Evolutionary conservation across 2,888 invertebrate species (phyloP).

Genomic region (Parnassius glacialis): DNA sequence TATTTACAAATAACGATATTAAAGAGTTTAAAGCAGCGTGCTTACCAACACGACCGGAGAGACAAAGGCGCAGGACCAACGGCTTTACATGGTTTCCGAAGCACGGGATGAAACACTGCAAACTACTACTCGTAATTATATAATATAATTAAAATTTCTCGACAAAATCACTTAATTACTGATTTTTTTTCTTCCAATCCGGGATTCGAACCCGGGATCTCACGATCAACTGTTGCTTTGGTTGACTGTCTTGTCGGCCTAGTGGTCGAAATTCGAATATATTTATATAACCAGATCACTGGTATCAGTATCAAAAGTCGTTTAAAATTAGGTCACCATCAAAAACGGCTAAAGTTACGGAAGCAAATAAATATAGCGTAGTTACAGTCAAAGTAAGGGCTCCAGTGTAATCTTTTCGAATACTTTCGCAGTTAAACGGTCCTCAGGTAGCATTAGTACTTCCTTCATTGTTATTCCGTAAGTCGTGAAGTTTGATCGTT

Average conservation of each 20-base stretch:
- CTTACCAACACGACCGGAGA: too few relatives aligned
- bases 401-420: constrained; percentile 23
- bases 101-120: too few relatives aligned
- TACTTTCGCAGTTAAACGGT: constrained; percentile 22
- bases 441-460: constrained; percentile 27
- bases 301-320: neutral
- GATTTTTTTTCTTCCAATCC: too few relatives aligned
- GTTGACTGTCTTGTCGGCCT: neutral
- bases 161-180: too few relatives aligned
- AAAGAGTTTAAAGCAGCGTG: too few relatives aligned
- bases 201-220: too few relatives aligned
- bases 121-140: too few relatives aligned
- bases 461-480: constrained; percentile 29
- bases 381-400: constrained; percentile 14
- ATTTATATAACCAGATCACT: constrained; percentile 3
- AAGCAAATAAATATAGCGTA: constrained; percentile 21
- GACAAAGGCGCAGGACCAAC: too few relatives aligned
- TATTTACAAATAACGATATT: too few relatives aligned
- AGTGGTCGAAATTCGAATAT: neutral
- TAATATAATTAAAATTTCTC: too few relatives aligned
- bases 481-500: constrained; percentile 34
- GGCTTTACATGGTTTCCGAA: too few relatives aligned
- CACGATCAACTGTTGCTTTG: too few relatives aligned
- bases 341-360: constrained; percentile 9
- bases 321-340: constrained; percentile 17